These are phyloP conservation scores for Eulemur rubriventer DNA, from an alignment of 2,797 vertebrate species.

Conservation along the genomic window DNA sequence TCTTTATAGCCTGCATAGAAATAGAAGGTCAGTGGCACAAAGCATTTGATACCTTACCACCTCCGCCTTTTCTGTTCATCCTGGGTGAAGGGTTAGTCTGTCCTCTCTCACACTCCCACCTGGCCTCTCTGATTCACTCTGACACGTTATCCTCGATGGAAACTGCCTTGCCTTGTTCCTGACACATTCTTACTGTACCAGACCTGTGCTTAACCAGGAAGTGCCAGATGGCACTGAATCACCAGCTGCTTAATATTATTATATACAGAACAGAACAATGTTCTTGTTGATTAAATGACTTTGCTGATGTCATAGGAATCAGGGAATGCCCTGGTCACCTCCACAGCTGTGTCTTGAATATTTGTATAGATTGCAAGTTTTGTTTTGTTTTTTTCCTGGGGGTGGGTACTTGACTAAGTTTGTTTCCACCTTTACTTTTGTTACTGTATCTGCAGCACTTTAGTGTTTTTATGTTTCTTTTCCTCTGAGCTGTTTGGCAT, in stretches of 20 bases:
- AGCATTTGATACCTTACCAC: neutral
- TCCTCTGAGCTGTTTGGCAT: neutral
- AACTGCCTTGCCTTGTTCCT: neutral
- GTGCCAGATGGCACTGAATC: conserved; percentile 50
- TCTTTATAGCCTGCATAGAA: neutral
- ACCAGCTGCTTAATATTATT: conserved; percentile 41
- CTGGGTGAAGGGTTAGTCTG: neutral
- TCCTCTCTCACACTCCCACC: neutral
- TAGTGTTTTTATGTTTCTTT: neutral
- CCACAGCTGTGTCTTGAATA: neutral
- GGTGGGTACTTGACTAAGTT: neutral
- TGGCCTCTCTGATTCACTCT: neutral
- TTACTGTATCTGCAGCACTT: neutral
- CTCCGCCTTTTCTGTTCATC: neutral
- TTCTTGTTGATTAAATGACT: neutral
- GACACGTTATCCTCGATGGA: neutral
- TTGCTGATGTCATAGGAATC: neutral
- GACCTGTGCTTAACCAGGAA: neutral
- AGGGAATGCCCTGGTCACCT: neutral
- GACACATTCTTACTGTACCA: neutral
- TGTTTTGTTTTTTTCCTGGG: neutral
- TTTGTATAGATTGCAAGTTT: neutral
- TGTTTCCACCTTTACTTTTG: neutral
- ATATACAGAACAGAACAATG: neutral
- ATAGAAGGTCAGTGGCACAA: neutral